Evolutionary conservation across 2,888 invertebrate genomes (phyloP), one percentile per base, ranked within the genome.

Genomic region (Epistrophe eligans): DNA sequence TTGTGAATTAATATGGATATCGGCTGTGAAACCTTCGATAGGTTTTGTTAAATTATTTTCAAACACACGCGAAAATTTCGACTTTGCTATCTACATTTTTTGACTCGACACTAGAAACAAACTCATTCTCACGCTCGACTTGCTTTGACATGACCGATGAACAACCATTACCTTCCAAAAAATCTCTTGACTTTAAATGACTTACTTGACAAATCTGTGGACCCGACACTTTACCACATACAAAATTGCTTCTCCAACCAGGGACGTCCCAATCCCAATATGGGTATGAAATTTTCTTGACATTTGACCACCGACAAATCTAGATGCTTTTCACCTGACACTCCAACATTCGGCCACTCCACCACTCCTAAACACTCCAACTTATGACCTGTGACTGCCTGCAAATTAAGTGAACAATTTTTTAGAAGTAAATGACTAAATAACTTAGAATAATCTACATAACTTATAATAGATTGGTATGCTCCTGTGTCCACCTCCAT

Each of bases 391-490:
- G 66, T 67, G 15, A 67, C 48, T 45, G 66, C 66, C 66, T 66
- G 66, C 10, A 66, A 66, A 66, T 48, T 66, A 45, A 45, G 28
- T 24, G 9, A 15, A 67, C 50, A 67, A 10, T 67, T 50, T 67
- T 67, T 67, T 2, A 67, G 67, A 45, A 15, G 11, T 32, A 48
- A 45, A 48, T 48, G 2, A 35, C 48, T 48, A 35, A 67, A 67
- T 67, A 67, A 67, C 48, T 67, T 67, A 66, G 32, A 66, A 50
- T 66, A 67, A 67, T 67, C 67, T 67, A 67, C 48, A 50, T 67
- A 67, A 50, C 67, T 67, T 28, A 67, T 67, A 6, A 67, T 67
- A 50, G 67, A 67, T 67, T 67, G 50, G 17, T 50, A 67, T 28
- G 67, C 67, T 4, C 67, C 35, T 35, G 67, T 67, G 50, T 67